Percentiles rank a stretch among this genome's conserved stretches.
Evolutionary conservation across 2,113 vertebrate genomes (phyloP).

Genomic region (Hippocampus guttulatus): DNA sequence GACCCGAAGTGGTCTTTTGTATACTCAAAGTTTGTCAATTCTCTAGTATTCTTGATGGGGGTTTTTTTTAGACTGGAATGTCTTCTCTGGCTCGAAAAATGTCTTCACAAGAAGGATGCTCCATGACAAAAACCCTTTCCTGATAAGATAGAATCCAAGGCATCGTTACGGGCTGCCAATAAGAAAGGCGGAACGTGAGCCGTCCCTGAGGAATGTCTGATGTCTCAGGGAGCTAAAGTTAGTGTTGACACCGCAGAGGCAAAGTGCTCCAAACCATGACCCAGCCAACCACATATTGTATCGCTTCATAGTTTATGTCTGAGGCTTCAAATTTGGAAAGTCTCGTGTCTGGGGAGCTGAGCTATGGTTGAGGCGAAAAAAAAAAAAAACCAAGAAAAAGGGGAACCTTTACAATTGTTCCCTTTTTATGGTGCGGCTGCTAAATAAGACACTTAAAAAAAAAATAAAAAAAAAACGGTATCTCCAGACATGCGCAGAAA

Average conservation of each 20-base stretch:
- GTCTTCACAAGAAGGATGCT: neutral
- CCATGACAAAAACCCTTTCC: neutral
- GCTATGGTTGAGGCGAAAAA: conserved; percentile 28
- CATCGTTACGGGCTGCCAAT: neutral
- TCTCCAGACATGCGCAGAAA: conserved; percentile 16
- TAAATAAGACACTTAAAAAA: conserved; percentile 23
- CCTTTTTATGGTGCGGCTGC: conserved; percentile 32
- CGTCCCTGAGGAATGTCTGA: conserved; percentile 47
- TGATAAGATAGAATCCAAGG: neutral
- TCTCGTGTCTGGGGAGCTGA: conserved; percentile 35
- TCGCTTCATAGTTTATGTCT: conserved; percentile 47
- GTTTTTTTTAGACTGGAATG: neutral
- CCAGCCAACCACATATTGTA: conserved; percentile 60
- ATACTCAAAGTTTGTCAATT: too few species aligned
- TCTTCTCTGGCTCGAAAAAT: neutral
- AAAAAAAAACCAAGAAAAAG: too few species aligned
- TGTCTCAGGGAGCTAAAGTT: conserved; percentile 49
- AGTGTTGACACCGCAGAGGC: conserved; percentile 37
- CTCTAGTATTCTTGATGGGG: neutral
- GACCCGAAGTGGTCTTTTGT: too few species aligned
- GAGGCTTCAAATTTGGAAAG: conserved; percentile 42
- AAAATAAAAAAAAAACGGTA: conserved; percentile 22
- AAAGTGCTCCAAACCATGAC: conserved; percentile 39
- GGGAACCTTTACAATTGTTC: conserved; percentile 31
- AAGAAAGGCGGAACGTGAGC: conserved; percentile 14